These are phyloP conservation scores for Drosophila meridionalis DNA, from an alignment of 2,888 invertebrate genomes.

Conservation along the genomic window DNA sequence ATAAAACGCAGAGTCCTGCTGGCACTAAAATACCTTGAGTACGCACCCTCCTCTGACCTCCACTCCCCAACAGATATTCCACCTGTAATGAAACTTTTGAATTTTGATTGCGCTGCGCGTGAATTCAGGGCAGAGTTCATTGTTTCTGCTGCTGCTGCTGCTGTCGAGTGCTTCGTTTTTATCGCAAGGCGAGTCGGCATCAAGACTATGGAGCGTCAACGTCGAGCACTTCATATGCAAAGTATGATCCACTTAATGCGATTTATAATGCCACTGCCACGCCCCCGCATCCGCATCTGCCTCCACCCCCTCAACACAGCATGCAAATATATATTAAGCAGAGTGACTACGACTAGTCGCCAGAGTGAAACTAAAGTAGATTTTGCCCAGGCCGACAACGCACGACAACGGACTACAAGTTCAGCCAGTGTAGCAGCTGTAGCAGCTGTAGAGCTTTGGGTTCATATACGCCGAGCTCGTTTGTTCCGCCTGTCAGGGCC, in stretches of 20 bases:
- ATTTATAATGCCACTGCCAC: conserved; percentile 70
- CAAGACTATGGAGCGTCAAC: conserved; percentile 34
- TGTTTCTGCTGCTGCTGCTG: conserved; percentile 42
- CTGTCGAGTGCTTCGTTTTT: conserved; percentile 62
- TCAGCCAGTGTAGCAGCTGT: conserved; percentile 26
- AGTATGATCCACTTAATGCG: conserved; percentile 82
- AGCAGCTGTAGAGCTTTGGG: conserved; percentile 36
- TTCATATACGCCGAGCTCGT: conserved; percentile 68
- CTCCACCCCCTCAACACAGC: conserved; percentile 13
- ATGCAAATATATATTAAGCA: conserved; percentile 66
- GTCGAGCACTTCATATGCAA: conserved; percentile 77
- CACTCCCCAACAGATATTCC: conserved; percentile 29
- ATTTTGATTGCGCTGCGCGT: conserved; percentile 70
- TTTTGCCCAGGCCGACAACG: conserved; percentile 20
- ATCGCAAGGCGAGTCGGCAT: conserved; percentile 50
- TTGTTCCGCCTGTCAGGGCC: conserved; percentile 74
- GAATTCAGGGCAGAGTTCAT: conserved; percentile 19
- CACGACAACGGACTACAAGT: conserved; percentile 1
- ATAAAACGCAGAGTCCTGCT: conserved; percentile 37
- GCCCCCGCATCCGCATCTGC: neutral
- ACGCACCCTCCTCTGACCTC: too few species aligned
- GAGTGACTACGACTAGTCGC: conserved; percentile 28
- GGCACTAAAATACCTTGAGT: conserved; percentile 39
- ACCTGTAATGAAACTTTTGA: conserved; percentile 81
- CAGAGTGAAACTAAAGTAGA: conserved; percentile 43